Conservation (phyloP, 2,797 vertebrate genomes). For the Helicolenus hilgendorfi region DNA sequence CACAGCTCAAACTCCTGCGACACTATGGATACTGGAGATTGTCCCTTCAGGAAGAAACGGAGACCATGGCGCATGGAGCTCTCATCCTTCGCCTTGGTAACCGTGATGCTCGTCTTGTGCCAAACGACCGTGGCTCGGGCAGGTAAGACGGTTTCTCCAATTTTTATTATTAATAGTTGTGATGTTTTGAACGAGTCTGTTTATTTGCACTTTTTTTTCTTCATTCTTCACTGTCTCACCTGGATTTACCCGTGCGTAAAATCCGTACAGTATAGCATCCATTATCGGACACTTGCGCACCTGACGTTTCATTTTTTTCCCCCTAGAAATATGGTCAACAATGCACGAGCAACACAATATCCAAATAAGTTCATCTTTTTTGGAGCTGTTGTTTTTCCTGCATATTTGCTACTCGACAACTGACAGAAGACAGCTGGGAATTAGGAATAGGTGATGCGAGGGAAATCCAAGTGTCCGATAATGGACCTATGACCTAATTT, state of each 20-base stretch:
- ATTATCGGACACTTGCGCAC: constrained; percentile 36
- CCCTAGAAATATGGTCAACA: background rate
- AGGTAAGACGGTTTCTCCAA: constrained; percentile 80
- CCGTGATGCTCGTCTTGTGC: constrained; percentile 80
- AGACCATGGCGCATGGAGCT: constrained; percentile 86
- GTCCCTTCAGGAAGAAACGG: constrained; percentile 88
- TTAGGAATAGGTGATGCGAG: background rate
- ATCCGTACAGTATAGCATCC: background rate
- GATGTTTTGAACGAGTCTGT: background rate
- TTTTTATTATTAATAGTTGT: background rate
- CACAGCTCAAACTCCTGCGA: constrained; percentile 72
- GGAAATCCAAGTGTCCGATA: background rate
- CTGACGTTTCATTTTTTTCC: constrained; percentile 28
- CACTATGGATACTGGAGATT: constrained; percentile 90
- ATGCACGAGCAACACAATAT: background rate
- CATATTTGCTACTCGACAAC: too few species aligned
- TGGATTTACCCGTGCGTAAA: constrained; percentile 1
- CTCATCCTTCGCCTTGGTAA: constrained; percentile 83
- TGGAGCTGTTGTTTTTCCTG: background rate
- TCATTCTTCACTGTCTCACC: background rate
- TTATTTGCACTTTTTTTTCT: background rate
- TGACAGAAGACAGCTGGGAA: background rate
- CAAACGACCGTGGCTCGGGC: constrained; percentile 81
- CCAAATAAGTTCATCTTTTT: background rate
- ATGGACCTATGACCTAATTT: background rate